Base-by-base conservation (phyloP, 2,113 vertebrate genomes). In the Oncorhynchus keta region DNA sequence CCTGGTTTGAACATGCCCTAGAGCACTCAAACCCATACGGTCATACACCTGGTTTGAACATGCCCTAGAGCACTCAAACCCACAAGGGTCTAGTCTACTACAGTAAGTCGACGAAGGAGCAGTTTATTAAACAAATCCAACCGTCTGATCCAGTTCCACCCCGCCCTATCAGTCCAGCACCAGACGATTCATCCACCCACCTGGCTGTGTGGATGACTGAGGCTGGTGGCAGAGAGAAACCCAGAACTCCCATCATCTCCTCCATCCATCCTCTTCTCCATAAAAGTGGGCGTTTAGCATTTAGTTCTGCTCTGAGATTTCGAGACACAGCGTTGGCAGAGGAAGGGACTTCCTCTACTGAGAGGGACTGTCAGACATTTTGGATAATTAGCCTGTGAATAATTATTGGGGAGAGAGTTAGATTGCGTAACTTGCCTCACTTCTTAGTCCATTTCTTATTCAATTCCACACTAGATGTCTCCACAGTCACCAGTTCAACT, bases 341-440 rank as follows among this genome's bases (percentile, higher is more conserved):
- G 48, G 64, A 59, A 77, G 76, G 75, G 77, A 74, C 65, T 72
- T 69, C 57, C 73, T 78, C 32, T 62, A 49, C 73, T 39, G 74
- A 84, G 68, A 82, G 75, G n/a, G 51, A 74, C 71, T 51, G 64
- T 28, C 76, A 86, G 80, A 73, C 45, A 76, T 76, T 66, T 73
- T 66, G 66, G 75, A 85, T 81, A 78, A 81, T 76, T 76, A 83
- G 74, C 51, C 79, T 70, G 51, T 80, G 81, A 87, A 67, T 88
- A 76, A 80, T 55, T 24, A 16, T 59, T 59, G 65, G 13, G 24
- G 73, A 72, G 72, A 76, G 16, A 8, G 61, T 26, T 68, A 71
- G 75, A 32, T 66, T 49, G 71, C 71, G 49, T 85, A 79, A 82
- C 55, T 57, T 45, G 49, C 20, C 18, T 62, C 13, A 62, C 59